Conservation (phyloP, 2,113 vertebrate genomes). For the Planiliza haematocheilus region DNA sequence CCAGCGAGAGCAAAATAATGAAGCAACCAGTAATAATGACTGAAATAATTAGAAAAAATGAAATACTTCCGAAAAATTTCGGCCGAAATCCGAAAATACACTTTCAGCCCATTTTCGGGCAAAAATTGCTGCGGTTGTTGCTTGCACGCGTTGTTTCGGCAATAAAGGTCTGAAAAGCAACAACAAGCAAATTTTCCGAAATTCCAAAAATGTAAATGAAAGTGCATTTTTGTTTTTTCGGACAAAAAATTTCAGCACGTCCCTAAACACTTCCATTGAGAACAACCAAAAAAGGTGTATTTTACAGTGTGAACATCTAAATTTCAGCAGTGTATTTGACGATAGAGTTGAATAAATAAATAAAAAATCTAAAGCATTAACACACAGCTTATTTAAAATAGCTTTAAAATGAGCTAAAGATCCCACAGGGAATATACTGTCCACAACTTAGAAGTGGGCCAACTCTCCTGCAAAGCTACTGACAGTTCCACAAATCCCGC, state of each 20-base stretch:
- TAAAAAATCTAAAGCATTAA: conserved; percentile 24
- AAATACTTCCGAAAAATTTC: too few relatives aligned
- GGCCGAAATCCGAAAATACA: too few relatives aligned
- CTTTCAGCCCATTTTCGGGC: too few relatives aligned
- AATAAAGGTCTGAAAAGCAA: too few relatives aligned
- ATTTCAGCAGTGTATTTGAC: conserved; percentile 5
- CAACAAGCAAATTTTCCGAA: too few relatives aligned
- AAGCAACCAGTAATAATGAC: conserved; percentile 1
- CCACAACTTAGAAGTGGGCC: conserved; percentile 1
- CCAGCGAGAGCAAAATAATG: background rate
- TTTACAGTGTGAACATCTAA: conserved; percentile 1
- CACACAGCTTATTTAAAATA: conserved; percentile 29
- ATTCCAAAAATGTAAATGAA: too few relatives aligned
- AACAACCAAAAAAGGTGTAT: background rate
- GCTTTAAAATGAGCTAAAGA: conserved; percentile 32
- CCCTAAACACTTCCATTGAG: background rate
- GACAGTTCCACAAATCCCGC: conserved; percentile 49
- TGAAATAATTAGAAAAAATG: conserved; percentile 12
- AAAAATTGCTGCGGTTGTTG: too few relatives aligned
- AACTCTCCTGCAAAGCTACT: background rate
- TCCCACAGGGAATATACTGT: background rate
- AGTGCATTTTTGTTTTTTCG: too few relatives aligned
- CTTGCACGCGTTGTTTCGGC: too few relatives aligned
- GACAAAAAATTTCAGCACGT: too few relatives aligned
- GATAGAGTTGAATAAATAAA: conserved; percentile 18